Percentiles rank a stretch among this genome's conserved stretches.
phyloP scores from a whole-genome alignment of 2,113 vertebrate species.

The Cichladusa arquata region DNA sequence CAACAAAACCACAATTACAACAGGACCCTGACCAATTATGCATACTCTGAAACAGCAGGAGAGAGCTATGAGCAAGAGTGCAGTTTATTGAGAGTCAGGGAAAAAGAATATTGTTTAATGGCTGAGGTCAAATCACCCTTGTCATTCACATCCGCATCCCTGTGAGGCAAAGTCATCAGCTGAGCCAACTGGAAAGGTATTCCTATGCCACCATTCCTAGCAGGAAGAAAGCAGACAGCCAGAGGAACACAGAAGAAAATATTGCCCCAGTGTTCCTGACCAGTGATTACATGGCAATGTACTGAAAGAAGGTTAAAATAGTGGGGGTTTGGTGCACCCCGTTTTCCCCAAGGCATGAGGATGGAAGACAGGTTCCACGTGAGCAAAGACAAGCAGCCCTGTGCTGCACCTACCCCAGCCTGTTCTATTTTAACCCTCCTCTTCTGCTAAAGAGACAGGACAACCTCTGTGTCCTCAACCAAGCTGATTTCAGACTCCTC shows the following conservation, averaged over 20 bases:
- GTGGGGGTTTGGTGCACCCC: background rate
- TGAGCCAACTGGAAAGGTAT: background rate
- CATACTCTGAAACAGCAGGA: background rate
- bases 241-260: background rate
- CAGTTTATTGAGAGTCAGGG: background rate
- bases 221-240: background rate
- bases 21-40: background rate
- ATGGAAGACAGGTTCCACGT: background rate
- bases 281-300: background rate
- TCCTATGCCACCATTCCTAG: background rate
- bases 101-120: conserved; percentile 7
- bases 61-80: background rate
- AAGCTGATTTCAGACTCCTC: background rate
- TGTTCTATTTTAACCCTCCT: background rate
- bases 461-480: background rate
- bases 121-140: conserved; percentile 40
- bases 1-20: background rate
- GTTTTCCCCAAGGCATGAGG: background rate
- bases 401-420: background rate
- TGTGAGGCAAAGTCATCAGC: background rate
- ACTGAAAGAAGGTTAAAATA: background rate
- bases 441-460: background rate
- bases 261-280: background rate
- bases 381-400: background rate
- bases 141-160: conserved; percentile 22